Percentiles rank a stretch among this genome's conserved stretches.
Evolutionary conservation across 2,888 invertebrate species (phyloP).

Genomic region (Nasonovia ribisnigri): DNA sequence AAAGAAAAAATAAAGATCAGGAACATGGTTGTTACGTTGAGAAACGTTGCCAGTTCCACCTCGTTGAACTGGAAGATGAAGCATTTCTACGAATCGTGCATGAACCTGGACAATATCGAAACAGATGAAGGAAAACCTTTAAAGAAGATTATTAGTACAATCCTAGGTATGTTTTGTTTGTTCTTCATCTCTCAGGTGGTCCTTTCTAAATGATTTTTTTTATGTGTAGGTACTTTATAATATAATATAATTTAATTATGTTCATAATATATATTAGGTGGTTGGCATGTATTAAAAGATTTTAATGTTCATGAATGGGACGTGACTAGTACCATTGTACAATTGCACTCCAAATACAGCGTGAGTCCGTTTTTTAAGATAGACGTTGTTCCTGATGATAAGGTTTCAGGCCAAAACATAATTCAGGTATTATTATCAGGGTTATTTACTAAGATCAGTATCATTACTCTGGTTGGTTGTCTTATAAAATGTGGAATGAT

Average conservation of each 20-base stretch:
- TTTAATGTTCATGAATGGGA: conserved; percentile 72
- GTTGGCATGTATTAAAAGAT: conserved; percentile 73
- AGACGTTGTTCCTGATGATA: conserved; percentile 73
- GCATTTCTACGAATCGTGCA: conserved; percentile 75
- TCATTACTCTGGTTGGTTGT: background rate
- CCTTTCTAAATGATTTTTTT: conserved; percentile 30
- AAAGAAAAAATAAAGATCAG: conserved; percentile 72
- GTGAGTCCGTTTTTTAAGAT: conserved; percentile 74
- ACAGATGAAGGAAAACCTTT: conserved; percentile 71
- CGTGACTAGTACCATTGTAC: conserved; percentile 70
- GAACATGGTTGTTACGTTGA: conserved; percentile 72
- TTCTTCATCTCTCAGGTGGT: background rate
- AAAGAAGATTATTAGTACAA: conserved; percentile 71
- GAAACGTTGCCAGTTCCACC: conserved; percentile 70
- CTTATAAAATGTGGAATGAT: background rate
- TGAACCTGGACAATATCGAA: conserved; percentile 73
- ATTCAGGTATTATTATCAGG: conserved; percentile 70
- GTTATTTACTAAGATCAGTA: background rate
- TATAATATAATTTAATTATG: background rate
- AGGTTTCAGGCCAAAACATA: conserved; percentile 71
- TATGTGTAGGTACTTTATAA: background rate
- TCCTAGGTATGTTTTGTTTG: conserved; percentile 71
- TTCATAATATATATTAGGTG: conserved; percentile 70
- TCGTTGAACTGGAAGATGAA: conserved; percentile 75
- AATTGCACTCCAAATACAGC: conserved; percentile 72